These are phyloP conservation scores for Lophochroa leadbeateri DNA, from an alignment of 2,113 vertebrate genomes.

Conservation along the genomic window DNA sequence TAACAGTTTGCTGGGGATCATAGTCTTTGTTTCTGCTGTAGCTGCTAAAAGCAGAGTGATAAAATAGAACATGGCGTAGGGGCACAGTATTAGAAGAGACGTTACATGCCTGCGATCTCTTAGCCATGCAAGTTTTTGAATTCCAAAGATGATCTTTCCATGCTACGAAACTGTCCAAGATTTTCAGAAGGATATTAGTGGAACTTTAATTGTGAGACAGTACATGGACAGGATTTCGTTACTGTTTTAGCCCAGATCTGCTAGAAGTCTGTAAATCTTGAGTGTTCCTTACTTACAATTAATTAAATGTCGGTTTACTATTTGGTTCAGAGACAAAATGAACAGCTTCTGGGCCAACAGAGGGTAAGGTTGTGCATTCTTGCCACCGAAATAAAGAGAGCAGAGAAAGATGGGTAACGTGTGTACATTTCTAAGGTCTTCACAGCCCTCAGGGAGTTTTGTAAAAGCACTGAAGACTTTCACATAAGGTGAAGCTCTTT, in stretches of 20 bases:
- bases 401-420: not conserved
- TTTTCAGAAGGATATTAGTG: not conserved
- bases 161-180: not conserved
- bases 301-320: not conserved
- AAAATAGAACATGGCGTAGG: not conserved
- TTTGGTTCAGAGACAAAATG: not conserved
- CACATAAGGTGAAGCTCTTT: not conserved
- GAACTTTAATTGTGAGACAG: not conserved
- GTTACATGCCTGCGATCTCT: conserved; percentile 32
- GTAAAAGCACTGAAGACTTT: not conserved
- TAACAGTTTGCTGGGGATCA: too few species aligned
- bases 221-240: not conserved
- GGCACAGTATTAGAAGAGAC: conserved; percentile 36
- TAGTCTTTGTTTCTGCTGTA: too few species aligned
- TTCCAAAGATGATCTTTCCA: conserved; percentile 36
- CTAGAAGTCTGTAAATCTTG: not conserved
- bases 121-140: conserved; percentile 53
- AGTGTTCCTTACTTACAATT: not conserved
- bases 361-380: not conserved
- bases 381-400: not conserved
- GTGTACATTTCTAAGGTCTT: not conserved
- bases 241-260: not conserved
- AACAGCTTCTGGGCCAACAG: not conserved
- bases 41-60: not conserved
- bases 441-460: not conserved